Percentiles rank a stretch among this genome's conserved stretches.
Conservation (phyloP, 2,797 vertebrate genomes). For the Pseudochirops cupreus region DNA sequence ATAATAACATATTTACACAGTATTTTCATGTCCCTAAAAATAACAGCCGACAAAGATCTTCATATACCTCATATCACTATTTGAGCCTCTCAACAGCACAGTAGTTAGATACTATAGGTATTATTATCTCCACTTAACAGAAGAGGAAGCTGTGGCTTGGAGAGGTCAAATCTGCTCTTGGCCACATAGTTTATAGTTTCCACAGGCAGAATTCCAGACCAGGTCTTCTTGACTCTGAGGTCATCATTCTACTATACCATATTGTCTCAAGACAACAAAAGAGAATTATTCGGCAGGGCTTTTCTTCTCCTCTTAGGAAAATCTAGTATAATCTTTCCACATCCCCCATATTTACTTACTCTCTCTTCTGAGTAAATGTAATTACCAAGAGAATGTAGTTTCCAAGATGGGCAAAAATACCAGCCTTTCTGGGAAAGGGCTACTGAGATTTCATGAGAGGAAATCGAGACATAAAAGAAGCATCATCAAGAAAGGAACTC, state of each 20-base stretch:
- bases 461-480: background rate
- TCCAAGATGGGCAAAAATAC: background rate
- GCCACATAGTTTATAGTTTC: background rate
- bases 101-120: background rate
- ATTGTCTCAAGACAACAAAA: background rate
- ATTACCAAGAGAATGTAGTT: background rate
- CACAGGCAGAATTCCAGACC: background rate
- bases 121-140: background rate
- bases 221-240: background rate
- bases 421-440: background rate
- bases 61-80: background rate
- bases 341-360: background rate
- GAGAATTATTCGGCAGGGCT: background rate
- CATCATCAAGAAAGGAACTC: background rate
- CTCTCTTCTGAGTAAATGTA: background rate
- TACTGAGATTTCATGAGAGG: background rate
- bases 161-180: background rate
- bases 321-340: background rate
- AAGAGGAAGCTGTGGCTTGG: background rate
- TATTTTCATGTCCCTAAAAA: background rate
- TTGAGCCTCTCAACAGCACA: too few relatives aligned
- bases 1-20: too few relatives aligned
- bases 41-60: background rate
- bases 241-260: background rate
- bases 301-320: background rate